These are phyloP conservation scores for Brachypodius melanocephalos DNA, from an alignment of 2,113 vertebrate genomes.

Conservation along the genomic window DNA sequence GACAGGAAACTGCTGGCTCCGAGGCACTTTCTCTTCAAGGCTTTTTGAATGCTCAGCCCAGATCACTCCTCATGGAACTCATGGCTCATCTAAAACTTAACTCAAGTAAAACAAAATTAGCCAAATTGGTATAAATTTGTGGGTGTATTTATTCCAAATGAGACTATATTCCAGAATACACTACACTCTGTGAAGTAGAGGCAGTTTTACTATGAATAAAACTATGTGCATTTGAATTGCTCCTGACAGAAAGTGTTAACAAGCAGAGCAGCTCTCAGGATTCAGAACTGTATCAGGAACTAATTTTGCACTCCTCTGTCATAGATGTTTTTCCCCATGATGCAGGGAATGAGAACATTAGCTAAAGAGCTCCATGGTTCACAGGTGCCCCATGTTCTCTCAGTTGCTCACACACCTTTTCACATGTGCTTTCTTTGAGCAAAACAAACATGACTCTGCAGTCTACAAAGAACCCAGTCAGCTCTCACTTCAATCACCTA, in stretches of 20 bases:
- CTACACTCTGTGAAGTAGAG: background rate
- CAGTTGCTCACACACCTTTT: background rate
- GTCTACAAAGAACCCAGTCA: background rate
- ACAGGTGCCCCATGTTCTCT: background rate
- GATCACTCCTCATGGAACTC: background rate
- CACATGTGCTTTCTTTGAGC: background rate
- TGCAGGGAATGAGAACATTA: background rate
- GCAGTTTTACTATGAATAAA: background rate
- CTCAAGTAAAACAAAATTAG: background rate
- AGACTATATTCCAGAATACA: background rate
- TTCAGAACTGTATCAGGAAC: background rate
- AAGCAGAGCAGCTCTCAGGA: background rate
- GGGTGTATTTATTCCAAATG: background rate
- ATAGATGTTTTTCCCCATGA: background rate
- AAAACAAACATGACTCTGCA: background rate
- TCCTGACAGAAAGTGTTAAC: background rate
- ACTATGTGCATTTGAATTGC: background rate
- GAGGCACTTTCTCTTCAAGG: background rate
- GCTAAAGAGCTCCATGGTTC: background rate
- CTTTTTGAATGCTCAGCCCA: background rate
- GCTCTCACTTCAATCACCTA: background rate
- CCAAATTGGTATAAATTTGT: background rate
- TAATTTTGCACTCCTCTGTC: background rate
- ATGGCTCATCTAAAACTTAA: background rate
- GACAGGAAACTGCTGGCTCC: background rate